Percentiles rank a stretch among this genome's conserved stretches.
These are phyloP conservation scores for Colossoma macropomum DNA, from an alignment of 2,113 vertebrate species.

Conservation along the genomic window DNA sequence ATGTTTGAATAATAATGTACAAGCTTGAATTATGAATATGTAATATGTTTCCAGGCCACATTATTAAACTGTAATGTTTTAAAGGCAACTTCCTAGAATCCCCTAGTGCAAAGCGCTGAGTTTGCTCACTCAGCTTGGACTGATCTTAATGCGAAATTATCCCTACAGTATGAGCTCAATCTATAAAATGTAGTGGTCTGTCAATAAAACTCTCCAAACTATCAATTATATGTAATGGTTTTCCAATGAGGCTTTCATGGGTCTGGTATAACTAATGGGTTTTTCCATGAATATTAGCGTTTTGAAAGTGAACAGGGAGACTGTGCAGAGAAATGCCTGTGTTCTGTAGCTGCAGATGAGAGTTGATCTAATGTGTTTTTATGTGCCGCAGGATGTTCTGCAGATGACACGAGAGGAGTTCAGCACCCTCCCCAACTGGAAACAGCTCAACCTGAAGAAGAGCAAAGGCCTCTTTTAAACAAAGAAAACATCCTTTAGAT, in stretches of 20 bases:
- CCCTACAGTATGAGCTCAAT: not conserved
- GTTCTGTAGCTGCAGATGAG: not conserved
- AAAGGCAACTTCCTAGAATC: not conserved
- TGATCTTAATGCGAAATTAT: not conserved
- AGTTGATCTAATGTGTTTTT: not conserved
- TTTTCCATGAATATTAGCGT: not conserved
- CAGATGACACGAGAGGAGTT: constrained; percentile 80
- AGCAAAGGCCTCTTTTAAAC: constrained; percentile 80
- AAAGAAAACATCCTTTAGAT: constrained; percentile 1
- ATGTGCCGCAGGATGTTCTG: constrained; percentile 71
- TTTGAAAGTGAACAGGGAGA: not conserved
- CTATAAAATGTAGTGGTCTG: not conserved
- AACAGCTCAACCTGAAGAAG: constrained; percentile 82
- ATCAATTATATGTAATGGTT: not conserved
- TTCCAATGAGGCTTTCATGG: not conserved
- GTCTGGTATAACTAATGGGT: not conserved
- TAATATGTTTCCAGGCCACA: not conserved
- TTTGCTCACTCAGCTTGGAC: not conserved
- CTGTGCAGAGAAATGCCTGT: not conserved
- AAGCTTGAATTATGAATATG: not conserved
- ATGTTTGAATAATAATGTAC: not conserved
- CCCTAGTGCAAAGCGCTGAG: not conserved
- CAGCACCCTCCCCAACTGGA: constrained; percentile 80
- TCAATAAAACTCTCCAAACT: constrained; percentile 12
- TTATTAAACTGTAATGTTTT: not conserved